A percentile compares a stretch with the other conserved stretches of the same genome.
Evolutionary conservation across 2,888 invertebrate genomes (phyloP).

Genomic region (Hoplodrina blanda): DNA sequence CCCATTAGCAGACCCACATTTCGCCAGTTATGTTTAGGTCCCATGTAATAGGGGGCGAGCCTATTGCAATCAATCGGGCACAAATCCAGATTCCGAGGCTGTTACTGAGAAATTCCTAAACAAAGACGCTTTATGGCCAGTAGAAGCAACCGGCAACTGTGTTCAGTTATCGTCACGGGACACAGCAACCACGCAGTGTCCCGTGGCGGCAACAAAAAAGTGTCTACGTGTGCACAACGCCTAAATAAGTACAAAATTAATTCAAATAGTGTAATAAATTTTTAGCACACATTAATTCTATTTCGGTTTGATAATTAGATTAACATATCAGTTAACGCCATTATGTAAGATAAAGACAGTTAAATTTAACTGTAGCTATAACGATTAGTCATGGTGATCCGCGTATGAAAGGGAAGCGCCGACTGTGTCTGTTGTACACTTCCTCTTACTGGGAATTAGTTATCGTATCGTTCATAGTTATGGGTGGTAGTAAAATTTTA

Average conservation of each 20-base stretch:
- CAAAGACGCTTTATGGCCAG: no score
- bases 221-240: no score
- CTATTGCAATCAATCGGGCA: no score
- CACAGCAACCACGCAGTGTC: no score
- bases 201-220: no score
- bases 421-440: conserved; percentile 11
- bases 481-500: conserved; percentile 41
- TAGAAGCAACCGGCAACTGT: no score
- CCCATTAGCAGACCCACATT: no score
- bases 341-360: conserved; percentile 43
- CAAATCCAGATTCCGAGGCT: no score
- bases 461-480: conserved; percentile 27
- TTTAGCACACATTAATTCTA: conserved; percentile 3
- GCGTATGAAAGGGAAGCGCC: conserved; percentile 26
- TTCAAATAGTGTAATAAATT: neutral
- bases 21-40: no score
- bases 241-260: neutral
- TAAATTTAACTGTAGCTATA: conserved; percentile 31
- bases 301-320: conserved; percentile 21
- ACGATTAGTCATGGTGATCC: conserved; percentile 43
- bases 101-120: no score
- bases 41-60: no score
- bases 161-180: no score
- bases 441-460: conserved; percentile 16
- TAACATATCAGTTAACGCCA: conserved; percentile 19